phyloP scores from a whole-genome alignment of 1,140 invertebrate genomes.

The Aleiodes sp. region DNA sequence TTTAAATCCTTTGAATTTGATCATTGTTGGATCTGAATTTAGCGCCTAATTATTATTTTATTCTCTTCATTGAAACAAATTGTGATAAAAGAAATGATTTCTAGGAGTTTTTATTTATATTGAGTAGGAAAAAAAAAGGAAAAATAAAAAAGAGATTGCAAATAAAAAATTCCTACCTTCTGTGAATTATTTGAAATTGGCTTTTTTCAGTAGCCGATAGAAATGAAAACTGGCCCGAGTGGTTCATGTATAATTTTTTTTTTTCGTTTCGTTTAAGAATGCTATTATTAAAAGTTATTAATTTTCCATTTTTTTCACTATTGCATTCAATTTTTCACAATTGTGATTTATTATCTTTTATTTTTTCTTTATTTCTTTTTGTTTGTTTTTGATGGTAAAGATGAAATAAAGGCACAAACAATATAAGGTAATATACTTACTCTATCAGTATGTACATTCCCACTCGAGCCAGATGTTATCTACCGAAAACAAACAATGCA shows the following conservation, averaged over 20 bases:
- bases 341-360: conserved; percentile 8
- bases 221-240: conserved; percentile 54
- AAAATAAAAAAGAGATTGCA: background rate
- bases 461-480: conserved; percentile 61
- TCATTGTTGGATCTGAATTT: too few relatives aligned
- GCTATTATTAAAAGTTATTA: conserved; percentile 15
- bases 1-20: too few relatives aligned
- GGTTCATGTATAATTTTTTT: conserved; percentile 54
- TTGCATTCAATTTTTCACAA: background rate
- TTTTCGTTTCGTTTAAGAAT: conserved; percentile 41
- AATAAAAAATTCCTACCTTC: conserved; percentile 6
- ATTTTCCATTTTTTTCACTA: conserved; percentile 12
- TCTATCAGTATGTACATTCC: conserved; percentile 60
- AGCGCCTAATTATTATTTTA: too few relatives aligned
- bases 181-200: conserved; percentile 21
- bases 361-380: conserved; percentile 22
- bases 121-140: background rate
- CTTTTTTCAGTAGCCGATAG: conserved; percentile 23
- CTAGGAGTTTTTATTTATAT: background rate
- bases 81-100: background rate
- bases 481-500: conserved; percentile 60
- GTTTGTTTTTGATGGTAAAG: conserved; percentile 40
- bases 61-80: background rate
- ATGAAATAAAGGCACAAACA: conserved; percentile 56
- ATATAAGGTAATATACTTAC: conserved; percentile 59